Evolutionary conservation across 2,113 vertebrate species (phyloP), one percentile per base, ranked within the genome.

Genomic region (Cranoglanis bouderius): DNA sequence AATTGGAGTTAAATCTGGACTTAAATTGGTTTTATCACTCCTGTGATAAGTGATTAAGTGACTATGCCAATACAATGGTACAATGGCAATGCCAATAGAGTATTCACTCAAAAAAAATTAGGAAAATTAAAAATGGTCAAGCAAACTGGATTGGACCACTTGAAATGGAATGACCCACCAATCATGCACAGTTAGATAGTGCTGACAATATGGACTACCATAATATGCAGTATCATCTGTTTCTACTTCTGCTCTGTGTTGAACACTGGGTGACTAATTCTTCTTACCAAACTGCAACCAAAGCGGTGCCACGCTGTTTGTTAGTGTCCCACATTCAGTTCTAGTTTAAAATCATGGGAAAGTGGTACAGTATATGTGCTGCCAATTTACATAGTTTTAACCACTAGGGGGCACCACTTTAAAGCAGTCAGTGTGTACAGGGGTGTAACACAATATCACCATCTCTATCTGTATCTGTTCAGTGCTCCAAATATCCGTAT

Each of bases 371-470:
- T 32, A 82, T 57, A 46, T 13, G 10, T 35, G 2, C 16, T 53
- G 38, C 35, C 21, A 49, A 40, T 82, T 51, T 49, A 4, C 4
- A 63, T 26, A 35, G 38, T 43, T 14, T 18, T 38, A 24, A 53
- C 67, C 89, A 57, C 70, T 14, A 90, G 89, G 70, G 57, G 80
- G 70, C 67, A 26, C 57, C 53, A 77, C 84, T 78, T 80, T 24
- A 43, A 78, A n/a, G 21, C 78, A 67, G 75, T 84, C n/a, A 40
- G 51, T 16, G 19, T 67, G 16, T 77, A 32, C 2, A 77, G 24
- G 12, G 2, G 55, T 40, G 19, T 26, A 57, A 59, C 12, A 10
- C 53, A 82, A 14, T 38, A 2, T 40, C 35, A 38, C 32, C 38
- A 4, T 18, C 29, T 32, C 26, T 51, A 19, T 32, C 13, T 38